Evolutionary conservation across 1,140 invertebrate species (phyloP).

Genomic region (Lasaia peninsularis): DNA sequence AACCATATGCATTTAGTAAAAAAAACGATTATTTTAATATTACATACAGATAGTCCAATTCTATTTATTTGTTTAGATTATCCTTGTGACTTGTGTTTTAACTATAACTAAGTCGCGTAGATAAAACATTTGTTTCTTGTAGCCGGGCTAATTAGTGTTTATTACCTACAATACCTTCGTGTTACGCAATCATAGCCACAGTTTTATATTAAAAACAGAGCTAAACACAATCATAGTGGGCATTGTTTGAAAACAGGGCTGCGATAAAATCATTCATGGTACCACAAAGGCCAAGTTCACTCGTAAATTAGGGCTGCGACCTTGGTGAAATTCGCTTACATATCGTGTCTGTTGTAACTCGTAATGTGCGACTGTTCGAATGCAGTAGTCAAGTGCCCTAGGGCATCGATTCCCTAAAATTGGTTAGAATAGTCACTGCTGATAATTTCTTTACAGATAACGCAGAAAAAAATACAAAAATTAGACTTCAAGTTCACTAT

Average conservation of each 20-base stretch:
- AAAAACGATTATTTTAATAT: too few species aligned
- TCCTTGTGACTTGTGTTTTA: background rate
- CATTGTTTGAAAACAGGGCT: slow-evolving; percentile 16
- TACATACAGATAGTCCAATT: too few species aligned
- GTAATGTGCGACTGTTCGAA: background rate
- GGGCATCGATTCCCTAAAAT: too few species aligned
- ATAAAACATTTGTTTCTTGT: background rate
- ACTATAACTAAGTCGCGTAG: too few species aligned
- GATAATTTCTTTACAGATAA: too few species aligned
- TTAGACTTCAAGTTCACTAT: too few species aligned
- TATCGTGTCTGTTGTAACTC: background rate
- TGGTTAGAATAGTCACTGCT: too few species aligned
- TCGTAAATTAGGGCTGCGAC: slow-evolving; percentile 20
- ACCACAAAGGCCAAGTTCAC: slow-evolving; percentile 24
- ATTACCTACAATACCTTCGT: background rate
- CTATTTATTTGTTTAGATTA: background rate
- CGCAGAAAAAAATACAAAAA: too few species aligned
- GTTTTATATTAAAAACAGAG: slow-evolving; percentile 9
- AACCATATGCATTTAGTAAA: too few species aligned
- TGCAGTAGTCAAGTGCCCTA: too few species aligned
- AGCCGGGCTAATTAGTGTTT: background rate
- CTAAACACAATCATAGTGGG: slow-evolving; percentile 4
- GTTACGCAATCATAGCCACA: background rate
- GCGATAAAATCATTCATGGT: slow-evolving; percentile 21
- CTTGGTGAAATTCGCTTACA: slow-evolving; percentile 9